Conservation (phyloP, 2,113 vertebrate species). For the Sinocyclocheilus grahami region DNA sequence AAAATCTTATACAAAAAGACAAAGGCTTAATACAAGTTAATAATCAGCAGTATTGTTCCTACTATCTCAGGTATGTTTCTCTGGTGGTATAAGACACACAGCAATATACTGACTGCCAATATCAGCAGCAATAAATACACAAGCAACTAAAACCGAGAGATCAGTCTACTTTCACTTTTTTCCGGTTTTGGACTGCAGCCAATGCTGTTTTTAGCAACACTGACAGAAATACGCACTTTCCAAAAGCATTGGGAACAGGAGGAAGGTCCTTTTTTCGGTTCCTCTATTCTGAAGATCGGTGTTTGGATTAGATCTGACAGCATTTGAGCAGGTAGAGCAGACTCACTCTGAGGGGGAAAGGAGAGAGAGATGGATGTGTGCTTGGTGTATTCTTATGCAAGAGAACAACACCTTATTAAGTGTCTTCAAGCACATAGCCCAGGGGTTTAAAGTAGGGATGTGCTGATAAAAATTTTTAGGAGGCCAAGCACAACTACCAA, state of each 20-base stretch:
- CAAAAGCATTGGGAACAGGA: constrained; percentile 49
- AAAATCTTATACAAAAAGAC: neutral
- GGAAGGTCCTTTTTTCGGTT: constrained; percentile 71
- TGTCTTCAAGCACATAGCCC: neutral
- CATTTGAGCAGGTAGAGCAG: constrained; percentile 15
- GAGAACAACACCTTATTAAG: neutral
- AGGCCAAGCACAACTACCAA: neutral
- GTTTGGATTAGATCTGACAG: constrained; percentile 46
- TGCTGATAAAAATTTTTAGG: neutral
- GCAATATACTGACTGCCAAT: neutral
- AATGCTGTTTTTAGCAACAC: constrained; percentile 58
- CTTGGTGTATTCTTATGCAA: neutral
- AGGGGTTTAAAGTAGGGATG: neutral
- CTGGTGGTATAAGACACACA: neutral
- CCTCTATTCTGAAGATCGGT: constrained; percentile 42
- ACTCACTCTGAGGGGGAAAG: neutral
- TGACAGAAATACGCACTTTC: constrained; percentile 62
- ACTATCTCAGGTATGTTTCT: neutral
- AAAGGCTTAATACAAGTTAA: too few species aligned
- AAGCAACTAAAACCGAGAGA: constrained; percentile 3
- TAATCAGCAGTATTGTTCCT: neutral
- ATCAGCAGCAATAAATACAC: neutral
- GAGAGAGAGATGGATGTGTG: neutral
- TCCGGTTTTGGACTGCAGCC: neutral
- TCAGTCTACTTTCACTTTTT: constrained; percentile 44